Conservation (phyloP, 2,113 vertebrate genomes). For the Pampusana beccarii region DNA sequence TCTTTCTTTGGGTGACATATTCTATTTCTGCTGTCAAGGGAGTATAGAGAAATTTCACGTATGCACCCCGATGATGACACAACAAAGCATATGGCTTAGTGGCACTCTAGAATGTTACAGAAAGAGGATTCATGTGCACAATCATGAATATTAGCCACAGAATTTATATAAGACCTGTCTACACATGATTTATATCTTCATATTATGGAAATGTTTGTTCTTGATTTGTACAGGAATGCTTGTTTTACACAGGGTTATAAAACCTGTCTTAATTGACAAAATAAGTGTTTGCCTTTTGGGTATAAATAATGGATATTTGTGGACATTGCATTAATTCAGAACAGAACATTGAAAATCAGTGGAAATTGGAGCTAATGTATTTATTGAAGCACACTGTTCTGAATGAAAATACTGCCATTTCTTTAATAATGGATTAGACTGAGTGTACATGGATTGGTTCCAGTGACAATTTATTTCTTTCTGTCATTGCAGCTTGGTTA, state of each 20-base stretch:
- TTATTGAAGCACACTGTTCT: constrained; percentile 34
- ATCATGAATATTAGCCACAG: not conserved
- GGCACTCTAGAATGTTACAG: not conserved
- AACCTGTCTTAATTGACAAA: not conserved
- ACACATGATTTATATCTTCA: not conserved
- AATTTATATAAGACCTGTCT: not conserved
- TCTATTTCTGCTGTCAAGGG: not conserved
- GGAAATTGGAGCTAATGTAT: constrained; percentile 18
- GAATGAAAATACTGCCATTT: constrained; percentile 57
- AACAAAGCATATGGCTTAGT: not conserved
- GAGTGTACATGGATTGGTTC: constrained; percentile 14
- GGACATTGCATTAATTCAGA: not conserved
- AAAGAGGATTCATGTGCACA: not conserved
- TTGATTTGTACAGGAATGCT: not conserved
- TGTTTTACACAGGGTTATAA: not conserved
- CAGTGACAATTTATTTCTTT: constrained; percentile 44
- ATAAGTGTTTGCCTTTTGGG: not conserved
- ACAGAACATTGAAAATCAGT: constrained; percentile 33
- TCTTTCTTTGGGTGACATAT: not conserved
- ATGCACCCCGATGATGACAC: not conserved
- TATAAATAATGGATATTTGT: constrained; percentile 48
- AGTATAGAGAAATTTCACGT: not conserved
- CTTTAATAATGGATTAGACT: constrained; percentile 33
- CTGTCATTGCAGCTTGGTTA: constrained; percentile 27
- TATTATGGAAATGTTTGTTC: not conserved